Conservation (phyloP, 1,140 invertebrate species). For the Heliconius hewitsoni region DNA sequence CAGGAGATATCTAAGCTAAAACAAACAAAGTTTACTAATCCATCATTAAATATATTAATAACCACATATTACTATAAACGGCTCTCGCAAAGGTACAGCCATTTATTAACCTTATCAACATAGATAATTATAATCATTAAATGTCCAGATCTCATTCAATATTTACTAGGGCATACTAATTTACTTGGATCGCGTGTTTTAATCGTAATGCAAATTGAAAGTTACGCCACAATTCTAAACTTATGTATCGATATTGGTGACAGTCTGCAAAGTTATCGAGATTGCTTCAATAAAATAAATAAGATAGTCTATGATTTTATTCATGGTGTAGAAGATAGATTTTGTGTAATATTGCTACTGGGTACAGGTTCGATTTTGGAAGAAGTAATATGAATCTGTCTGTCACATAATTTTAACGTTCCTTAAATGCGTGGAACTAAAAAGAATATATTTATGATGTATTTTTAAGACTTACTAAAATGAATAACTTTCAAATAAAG, state of each 20-base stretch:
- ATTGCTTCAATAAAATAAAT: conserved; percentile 4
- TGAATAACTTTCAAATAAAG: too few species aligned
- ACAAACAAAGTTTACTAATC: background rate
- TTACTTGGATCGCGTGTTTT: conserved; percentile 2
- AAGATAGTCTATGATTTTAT: background rate
- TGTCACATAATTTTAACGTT: too few species aligned
- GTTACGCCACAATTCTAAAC: background rate
- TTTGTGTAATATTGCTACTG: background rate
- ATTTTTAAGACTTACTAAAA: too few species aligned
- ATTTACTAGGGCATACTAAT: background rate
- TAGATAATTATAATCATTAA: conserved; percentile 8
- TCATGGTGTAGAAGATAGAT: background rate
- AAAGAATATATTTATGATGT: too few species aligned
- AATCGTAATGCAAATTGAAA: conserved; percentile 12
- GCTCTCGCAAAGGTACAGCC: background rate
- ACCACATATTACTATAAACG: background rate
- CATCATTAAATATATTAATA: background rate
- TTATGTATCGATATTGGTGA: conserved; percentile 1
- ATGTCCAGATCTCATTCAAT: background rate
- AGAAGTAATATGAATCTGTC: too few species aligned
- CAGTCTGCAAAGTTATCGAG: conserved; percentile 3
- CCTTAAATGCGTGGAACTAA: too few species aligned
- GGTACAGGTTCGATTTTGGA: background rate
- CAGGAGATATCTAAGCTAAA: too few species aligned
- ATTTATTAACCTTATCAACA: conserved; percentile 5